phyloP scores from a whole-genome alignment of 2,113 vertebrate species.

The Nycticebus coucang region DNA sequence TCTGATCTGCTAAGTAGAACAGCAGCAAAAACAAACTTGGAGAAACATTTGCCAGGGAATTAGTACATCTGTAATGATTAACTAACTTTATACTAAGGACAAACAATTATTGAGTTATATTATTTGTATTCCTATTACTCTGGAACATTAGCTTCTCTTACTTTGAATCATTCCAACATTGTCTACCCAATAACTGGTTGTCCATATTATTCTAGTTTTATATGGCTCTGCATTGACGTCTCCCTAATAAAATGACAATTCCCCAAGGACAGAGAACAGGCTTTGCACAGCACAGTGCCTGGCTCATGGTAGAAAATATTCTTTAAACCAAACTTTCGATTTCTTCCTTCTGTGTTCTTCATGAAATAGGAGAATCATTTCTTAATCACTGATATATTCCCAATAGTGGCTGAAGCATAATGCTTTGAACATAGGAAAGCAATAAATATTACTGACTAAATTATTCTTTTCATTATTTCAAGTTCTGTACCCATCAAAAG shows the following conservation, averaged over 20 bases:
- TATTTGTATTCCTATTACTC: not conserved
- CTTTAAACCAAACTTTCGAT: not conserved
- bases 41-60: not conserved
- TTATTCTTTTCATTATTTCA: not conserved
- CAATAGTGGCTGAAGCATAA: not conserved
- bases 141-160: conserved; percentile 9
- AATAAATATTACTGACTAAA: not conserved
- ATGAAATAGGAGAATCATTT: not conserved
- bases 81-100: not conserved
- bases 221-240: not conserved
- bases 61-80: conserved; percentile 38
- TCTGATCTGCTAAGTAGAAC: not conserved
- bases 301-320: not conserved
- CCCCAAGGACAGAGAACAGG: not conserved
- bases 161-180: not conserved
- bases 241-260: not conserved
- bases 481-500: not conserved
- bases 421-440: not conserved
- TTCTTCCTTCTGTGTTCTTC: not conserved
- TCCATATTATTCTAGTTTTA: not conserved
- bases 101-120: not conserved
- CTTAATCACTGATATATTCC: not conserved
- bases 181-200: not conserved
- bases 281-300: not conserved
- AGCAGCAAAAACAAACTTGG: not conserved